These are phyloP conservation scores for Drosophila yooni DNA, from an alignment of 2,888 invertebrate genomes.

Conservation along the genomic window DNA sequence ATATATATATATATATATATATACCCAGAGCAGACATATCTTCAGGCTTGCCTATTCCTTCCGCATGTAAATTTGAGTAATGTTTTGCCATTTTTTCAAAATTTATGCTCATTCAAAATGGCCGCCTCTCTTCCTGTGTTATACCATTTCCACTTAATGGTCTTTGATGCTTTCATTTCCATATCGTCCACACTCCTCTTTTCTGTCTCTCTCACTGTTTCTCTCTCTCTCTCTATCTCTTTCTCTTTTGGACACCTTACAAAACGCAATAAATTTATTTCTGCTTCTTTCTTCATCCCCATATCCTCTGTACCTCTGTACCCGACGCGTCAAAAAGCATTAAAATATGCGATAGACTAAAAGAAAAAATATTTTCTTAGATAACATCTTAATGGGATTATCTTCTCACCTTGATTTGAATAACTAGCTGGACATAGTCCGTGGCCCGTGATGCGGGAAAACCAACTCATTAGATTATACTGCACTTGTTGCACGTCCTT, in stretches of 20 bases:
- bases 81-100: not conserved
- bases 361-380: not conserved
- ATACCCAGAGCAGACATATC: not conserved
- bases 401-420: conserved; percentile 8
- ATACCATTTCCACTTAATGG: not conserved
- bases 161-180: not conserved
- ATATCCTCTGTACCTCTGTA: not conserved
- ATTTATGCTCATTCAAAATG: not conserved
- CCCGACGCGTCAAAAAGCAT: not conserved
- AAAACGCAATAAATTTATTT: not conserved
- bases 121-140: not conserved
- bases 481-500: not conserved
- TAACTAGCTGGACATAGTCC: conserved; percentile 11
- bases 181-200: not conserved
- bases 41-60: not conserved
- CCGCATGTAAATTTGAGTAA: not conserved
- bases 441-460: conserved; percentile 1
- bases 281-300: not conserved
- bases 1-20: not conserved
- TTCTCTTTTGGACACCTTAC: not conserved
- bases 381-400: conserved; percentile 34
- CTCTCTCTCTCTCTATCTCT: not conserved
- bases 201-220: not conserved
- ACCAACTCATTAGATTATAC: conserved; percentile 14
- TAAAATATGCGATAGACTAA: not conserved